Conservation (phyloP, 1,140 invertebrate genomes). For the Leguminivora glycinivorella region DNA sequence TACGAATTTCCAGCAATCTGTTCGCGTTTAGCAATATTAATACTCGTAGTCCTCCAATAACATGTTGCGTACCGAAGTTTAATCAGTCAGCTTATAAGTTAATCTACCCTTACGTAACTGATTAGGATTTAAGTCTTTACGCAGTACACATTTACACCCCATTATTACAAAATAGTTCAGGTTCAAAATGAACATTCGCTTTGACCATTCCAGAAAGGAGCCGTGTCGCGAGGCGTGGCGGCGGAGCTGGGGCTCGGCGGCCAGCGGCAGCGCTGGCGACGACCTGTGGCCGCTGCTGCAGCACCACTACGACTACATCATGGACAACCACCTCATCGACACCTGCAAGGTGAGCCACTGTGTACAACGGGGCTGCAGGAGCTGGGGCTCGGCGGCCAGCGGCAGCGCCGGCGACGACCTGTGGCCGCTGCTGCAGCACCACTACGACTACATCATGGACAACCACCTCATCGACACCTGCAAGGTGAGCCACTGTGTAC, state of each 20-base stretch:
- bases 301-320: slow-evolving; percentile 94
- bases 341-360: slow-evolving; percentile 81
- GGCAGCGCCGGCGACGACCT: slow-evolving; percentile 85
- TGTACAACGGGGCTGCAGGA: slow-evolving; percentile 81
- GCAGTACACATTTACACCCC: too few species aligned
- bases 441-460: slow-evolving; percentile 96
- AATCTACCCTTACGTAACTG: too few species aligned
- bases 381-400: slow-evolving; percentile 83
- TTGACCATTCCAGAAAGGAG: slow-evolving; percentile 78
- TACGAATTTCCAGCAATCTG: too few species aligned
- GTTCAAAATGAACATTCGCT: not conserved
- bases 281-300: slow-evolving; percentile 94
- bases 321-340: slow-evolving; percentile 95
- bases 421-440: slow-evolving; percentile 92
- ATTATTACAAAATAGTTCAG: too few species aligned
- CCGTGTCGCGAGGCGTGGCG: slow-evolving; percentile 82
- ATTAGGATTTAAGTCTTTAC: too few species aligned
- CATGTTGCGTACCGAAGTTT: too few species aligned
- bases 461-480: slow-evolving; percentile 94
- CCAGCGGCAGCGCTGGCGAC: slow-evolving; percentile 80
- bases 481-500: slow-evolving; percentile 61
- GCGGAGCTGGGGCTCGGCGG: slow-evolving; percentile 84
- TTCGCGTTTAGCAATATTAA: too few species aligned
- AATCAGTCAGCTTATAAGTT: too few species aligned
- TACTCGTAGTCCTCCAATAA: too few species aligned